Evolutionary conservation across 2,888 invertebrate species (phyloP), one percentile per base, ranked within the genome.

Genomic region (Erebia palarica): DNA sequence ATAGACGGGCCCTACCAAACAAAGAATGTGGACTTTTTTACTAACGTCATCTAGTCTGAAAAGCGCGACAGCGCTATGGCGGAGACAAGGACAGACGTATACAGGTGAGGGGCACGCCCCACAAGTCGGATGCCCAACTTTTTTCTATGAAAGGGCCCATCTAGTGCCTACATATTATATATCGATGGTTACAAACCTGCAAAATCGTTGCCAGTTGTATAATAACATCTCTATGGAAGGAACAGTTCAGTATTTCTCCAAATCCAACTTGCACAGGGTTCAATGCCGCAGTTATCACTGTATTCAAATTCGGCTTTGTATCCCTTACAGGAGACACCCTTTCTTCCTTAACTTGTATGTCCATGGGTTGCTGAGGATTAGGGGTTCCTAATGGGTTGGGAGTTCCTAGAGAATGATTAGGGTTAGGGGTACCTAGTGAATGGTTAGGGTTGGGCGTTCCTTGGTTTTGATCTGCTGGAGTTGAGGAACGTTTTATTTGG

Each of bases 221-320:
- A 64, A 98, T 94, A 58, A 98, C 96, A 84, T 98, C 97, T 74
- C 97, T 94, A 88, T 99, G 99, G 86, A 97, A 97, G 0, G 97
- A 95, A 85, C 99, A 99, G 81, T 95, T 96, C 78, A 97, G 94
- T 82, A 97, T 97, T 86, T 99, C 98, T 63, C 95, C 95, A 75
- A 98, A 95, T 3, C 96, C 96, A 59, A 94, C 92, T 77, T 95
- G 95, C 13, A 96, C 91, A 3, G 96, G 96, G 87, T 95, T 95
- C 67, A 92, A 76, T 0, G 92, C 85, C 0, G 92, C 88, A 10
- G 87, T 80, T 44, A 89, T 83, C 0, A 92, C 90, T 0, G 89
- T 82, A 16, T 85, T 87, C 1, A 90, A 65, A 0, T 84, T 86
- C 1, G 88, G 75, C 75, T 88, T 91, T 0, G 82, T 82, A 58